Evolutionary conservation across 2,888 invertebrate species (phyloP), one percentile per base, ranked within the genome.

Genomic region (Xestia rhomboidea): DNA sequence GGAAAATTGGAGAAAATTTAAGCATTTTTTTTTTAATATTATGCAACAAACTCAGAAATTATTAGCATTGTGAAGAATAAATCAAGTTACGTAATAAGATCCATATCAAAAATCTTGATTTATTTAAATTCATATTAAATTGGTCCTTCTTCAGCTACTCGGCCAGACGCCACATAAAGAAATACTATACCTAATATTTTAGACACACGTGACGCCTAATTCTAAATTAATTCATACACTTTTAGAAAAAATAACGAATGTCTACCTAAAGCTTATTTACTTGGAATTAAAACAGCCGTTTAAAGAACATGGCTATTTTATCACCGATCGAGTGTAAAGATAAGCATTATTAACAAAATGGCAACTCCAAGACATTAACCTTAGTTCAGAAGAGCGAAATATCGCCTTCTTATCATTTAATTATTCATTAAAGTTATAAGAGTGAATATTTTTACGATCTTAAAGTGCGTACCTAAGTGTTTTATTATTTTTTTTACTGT

Each of bases 321-420:
- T 81, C 68, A 76, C 71, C 67, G 77, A 77, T 77, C 38, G 64
- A 66, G 49, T 76, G 77, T 82, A 46, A n/a, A 82, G 84, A 86
- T 79, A 84, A 84, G 68, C 84, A 63, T 67, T 79, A 86, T 79
- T 79, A 82, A 64, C 73, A 82, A 81, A 85, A 85, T 73, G 49
- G 67, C 67, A 51, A 75, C 67, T 70, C 38, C 41, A 57, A 73
- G 63, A 74, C 60, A 64, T 84, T 82, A 79, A 63, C 76, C 82
- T 76, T 76, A 66, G 84, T 82, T 34, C 74, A 82, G 64, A 84
- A 68, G 38, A 69, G 82, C 73, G 67, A 76, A 74, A 67, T 51
- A 69, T 71, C 51, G 67, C 63, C n/a, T 62, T 4, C 51, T 81
- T 84, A 84, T 83, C 82, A 64, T 83, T 83, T 80, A 80, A 83